These are phyloP conservation scores for Pomatorhinus ruficollis DNA, from an alignment of 2,113 vertebrate species.

Conservation along the genomic window DNA sequence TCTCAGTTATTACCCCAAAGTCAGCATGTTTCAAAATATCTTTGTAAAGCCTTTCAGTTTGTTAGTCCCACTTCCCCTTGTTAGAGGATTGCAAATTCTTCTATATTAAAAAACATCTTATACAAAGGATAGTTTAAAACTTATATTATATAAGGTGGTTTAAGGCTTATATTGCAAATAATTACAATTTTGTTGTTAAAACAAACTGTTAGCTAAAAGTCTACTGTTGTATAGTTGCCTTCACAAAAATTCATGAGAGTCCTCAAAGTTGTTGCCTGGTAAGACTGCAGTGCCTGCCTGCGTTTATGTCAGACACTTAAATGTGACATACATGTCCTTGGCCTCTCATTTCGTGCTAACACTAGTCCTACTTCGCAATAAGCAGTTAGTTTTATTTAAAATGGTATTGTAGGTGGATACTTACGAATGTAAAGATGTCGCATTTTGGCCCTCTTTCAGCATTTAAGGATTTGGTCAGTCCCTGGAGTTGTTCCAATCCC, in stretches of 20 bases:
- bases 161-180: too few species aligned
- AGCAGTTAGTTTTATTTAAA: not conserved
- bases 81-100: too few species aligned
- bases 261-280: not conserved
- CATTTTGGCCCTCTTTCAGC: not conserved
- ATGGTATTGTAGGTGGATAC: not conserved
- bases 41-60: too few species aligned
- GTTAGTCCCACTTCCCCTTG: too few species aligned
- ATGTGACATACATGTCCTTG: fast-evolving
- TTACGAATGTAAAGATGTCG: not conserved
- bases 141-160: too few species aligned
- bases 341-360: not conserved
- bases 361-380: not conserved
- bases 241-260: not conserved
- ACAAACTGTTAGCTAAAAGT: too few species aligned
- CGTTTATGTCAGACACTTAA: not conserved
- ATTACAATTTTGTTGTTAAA: too few species aligned
- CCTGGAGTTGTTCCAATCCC: not conserved
- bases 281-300: not conserved
- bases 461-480: not conserved
- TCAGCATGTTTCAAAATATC: too few species aligned
- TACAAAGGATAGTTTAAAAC: too few species aligned
- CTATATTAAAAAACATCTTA: too few species aligned
- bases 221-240: not conserved
- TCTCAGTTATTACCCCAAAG: too few species aligned